Evolutionary conservation across 2,797 vertebrate genomes (phyloP).

Genomic region (Antrozous pallidus): DNA sequence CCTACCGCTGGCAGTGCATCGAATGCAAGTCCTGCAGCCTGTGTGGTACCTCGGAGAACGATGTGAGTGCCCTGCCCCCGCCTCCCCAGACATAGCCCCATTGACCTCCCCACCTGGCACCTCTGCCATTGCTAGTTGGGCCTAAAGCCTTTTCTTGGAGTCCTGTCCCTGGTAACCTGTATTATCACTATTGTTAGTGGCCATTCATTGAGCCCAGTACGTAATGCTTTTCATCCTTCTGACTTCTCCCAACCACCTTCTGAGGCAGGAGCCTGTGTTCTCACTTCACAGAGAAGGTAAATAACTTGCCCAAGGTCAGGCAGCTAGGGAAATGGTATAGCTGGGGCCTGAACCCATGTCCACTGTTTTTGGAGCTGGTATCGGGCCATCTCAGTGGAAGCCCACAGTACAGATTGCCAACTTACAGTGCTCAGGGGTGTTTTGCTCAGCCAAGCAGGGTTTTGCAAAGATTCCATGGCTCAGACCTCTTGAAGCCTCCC

Average conservation of each 20-base stretch:
- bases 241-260: neutral
- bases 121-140: neutral
- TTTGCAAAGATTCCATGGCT: neutral
- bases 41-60: constrained; percentile 95
- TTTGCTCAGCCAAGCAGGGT: neutral
- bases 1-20: constrained; percentile 97
- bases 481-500: neutral
- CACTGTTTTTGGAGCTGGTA: neutral
- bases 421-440: neutral
- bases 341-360: neutral
- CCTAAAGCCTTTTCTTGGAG: neutral
- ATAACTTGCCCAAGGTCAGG: neutral
- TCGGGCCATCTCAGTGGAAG: neutral
- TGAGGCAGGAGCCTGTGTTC: neutral
- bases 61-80: constrained; percentile 83
- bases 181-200: neutral
- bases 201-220: neutral
- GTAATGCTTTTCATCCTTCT: neutral
- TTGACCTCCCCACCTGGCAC: neutral
- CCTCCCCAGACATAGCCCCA: neutral
- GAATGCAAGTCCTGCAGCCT: constrained; percentile 98
- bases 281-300: neutral
- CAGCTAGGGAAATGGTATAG: neutral
- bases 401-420: neutral
- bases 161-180: neutral